A percentile compares a stretch with the other conserved stretches of the same genome.
phyloP scores from a whole-genome alignment of 1,140 invertebrate species.

The Amphibalanus amphitrite region DNA sequence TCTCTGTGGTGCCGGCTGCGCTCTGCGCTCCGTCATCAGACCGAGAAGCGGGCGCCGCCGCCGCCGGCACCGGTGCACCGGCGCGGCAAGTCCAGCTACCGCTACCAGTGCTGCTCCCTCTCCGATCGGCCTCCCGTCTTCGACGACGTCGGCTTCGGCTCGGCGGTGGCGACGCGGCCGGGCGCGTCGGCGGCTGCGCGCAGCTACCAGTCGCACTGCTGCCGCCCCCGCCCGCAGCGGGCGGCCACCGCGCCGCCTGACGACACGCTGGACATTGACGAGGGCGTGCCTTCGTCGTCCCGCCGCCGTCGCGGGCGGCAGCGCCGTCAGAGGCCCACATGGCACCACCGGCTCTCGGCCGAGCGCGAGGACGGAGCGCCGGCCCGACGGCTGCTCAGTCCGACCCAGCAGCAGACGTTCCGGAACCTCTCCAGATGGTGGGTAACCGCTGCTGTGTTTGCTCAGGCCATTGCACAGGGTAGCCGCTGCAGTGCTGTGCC shows the following conservation, averaged over 20 bases:
- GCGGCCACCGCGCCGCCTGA: too few species aligned
- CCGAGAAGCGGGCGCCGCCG: neutral
- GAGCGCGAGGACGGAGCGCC: too few species aligned
- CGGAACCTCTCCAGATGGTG: neutral
- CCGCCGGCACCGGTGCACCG: too few species aligned
- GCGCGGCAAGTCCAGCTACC: neutral
- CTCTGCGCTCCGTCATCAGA: neutral
- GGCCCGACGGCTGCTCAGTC: neutral
- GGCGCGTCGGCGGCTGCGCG: too few species aligned
- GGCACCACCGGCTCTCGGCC: too few species aligned
- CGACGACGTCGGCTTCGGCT: neutral
- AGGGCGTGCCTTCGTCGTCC: neutral
- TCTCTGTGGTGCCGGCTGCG: neutral
- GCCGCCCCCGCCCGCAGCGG: too few species aligned
- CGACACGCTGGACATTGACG: neutral
- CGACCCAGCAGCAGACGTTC: neutral
- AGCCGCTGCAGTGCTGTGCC: too few species aligned
- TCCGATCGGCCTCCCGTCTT: neutral
- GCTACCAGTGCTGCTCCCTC: neutral
- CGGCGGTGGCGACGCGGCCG: too few species aligned
- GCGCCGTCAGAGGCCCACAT: too few species aligned
- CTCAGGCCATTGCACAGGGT: too few species aligned
- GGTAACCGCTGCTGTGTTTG: neutral
- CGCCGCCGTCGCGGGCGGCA: too few species aligned
- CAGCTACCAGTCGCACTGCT: neutral